A percentile compares a stretch with the other conserved stretches of the same genome.
phyloP scores from a whole-genome alignment of 2,797 vertebrate species.

The Coreius guichenoti region DNA sequence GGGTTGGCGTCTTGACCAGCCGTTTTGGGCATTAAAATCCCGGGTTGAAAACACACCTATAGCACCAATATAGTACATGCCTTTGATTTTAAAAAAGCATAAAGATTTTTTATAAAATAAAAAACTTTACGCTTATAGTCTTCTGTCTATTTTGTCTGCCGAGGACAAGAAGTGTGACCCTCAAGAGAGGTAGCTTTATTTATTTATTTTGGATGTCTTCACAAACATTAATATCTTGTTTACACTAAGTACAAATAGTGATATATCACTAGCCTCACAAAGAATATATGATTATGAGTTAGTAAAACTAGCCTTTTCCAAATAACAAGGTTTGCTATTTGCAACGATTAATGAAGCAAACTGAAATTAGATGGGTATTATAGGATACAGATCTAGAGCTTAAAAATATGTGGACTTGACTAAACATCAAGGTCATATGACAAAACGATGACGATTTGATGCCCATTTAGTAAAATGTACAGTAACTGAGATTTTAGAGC shows the following conservation, averaged over 20 bases:
- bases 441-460: neutral
- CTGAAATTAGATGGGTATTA: neutral
- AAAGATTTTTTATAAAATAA: no score
- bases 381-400: neutral
- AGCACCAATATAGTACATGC: no score
- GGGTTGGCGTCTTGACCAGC: no score
- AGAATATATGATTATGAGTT: neutral
- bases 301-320: neutral
- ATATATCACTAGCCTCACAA: neutral
- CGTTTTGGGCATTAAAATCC: no score
- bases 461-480: neutral
- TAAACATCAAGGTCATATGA: constrained; percentile 2
- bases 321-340: neutral
- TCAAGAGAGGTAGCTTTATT: neutral
- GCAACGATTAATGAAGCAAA: neutral
- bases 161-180: neutral
- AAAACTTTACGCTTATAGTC: neutral
- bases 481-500: neutral
- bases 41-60: no score
- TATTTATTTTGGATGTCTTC: neutral
- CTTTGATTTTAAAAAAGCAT: no score
- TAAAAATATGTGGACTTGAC: neutral
- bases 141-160: neutral
- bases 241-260: neutral
- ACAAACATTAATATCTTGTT: no score